phyloP scores from a whole-genome alignment of 2,797 vertebrate species.

The Rhinophrynus dorsalis region DNA sequence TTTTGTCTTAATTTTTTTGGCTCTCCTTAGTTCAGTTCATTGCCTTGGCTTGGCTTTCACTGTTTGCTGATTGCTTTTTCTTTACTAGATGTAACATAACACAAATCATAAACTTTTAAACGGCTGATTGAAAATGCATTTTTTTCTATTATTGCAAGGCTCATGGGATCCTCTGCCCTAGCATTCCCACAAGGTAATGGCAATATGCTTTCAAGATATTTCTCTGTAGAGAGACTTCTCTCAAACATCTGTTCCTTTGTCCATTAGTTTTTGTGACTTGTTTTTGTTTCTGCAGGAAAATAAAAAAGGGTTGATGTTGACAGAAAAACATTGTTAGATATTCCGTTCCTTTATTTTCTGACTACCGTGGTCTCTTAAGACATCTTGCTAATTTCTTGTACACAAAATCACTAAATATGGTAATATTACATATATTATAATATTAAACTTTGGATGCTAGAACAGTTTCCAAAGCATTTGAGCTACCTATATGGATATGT shows the following conservation, averaged over 20 bases:
- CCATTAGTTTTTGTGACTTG: constrained; percentile 13
- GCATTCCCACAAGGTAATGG: constrained; percentile 39
- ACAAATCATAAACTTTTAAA: constrained; percentile 21
- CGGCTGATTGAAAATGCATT: constrained; percentile 35
- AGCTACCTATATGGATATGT: no score
- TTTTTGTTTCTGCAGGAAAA: constrained; percentile 19
- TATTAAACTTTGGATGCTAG: no score
- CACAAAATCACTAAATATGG: no score
- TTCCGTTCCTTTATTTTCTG: no score
- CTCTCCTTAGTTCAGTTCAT: constrained; percentile 4
- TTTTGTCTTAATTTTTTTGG: neutral
- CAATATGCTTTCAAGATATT: constrained; percentile 46
- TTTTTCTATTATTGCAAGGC: constrained; percentile 35
- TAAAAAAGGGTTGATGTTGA: constrained; percentile 2
- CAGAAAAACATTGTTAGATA: constrained; percentile 6
- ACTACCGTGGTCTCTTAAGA: no score
- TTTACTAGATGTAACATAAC: constrained; percentile 21
- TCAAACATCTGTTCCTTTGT: constrained; percentile 49
- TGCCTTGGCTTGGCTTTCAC: constrained; percentile 3
- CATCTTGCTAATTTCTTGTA: no score
- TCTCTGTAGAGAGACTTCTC: constrained; percentile 36
- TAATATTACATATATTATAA: no score
- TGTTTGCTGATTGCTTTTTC: neutral
- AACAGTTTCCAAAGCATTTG: no score
- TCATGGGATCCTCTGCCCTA: constrained; percentile 26